phyloP scores from a whole-genome alignment of 2,888 invertebrate species.

The Sympetrum striolatum region DNA sequence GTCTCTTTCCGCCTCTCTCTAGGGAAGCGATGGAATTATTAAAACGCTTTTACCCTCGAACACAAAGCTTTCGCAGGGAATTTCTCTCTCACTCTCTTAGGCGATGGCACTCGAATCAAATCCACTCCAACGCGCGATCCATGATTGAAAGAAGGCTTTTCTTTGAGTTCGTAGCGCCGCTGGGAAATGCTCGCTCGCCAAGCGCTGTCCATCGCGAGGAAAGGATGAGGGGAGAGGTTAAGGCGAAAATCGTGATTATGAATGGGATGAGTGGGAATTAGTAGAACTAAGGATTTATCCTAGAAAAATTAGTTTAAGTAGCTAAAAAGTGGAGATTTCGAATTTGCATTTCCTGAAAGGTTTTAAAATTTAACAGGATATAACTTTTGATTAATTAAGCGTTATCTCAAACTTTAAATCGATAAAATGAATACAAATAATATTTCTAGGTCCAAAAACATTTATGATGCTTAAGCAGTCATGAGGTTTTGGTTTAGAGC shows the following conservation, averaged over 20 bases:
- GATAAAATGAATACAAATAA: too few species aligned
- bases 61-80: neutral
- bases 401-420: too few species aligned
- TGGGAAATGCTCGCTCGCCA: neutral
- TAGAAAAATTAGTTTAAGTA: too few species aligned
- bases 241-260: neutral
- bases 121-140: neutral
- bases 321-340: too few species aligned
- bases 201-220: neutral
- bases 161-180: neutral
- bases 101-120: neutral
- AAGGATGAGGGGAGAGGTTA: neutral
- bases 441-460: too few species aligned
- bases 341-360: too few species aligned
- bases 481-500: too few species aligned
- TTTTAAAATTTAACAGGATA: too few species aligned
- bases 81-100: neutral
- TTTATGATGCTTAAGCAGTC: too few species aligned
- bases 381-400: too few species aligned
- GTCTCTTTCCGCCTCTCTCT: neutral
- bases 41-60: neutral
- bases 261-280: too few species aligned
- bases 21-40: conserved; percentile 19
- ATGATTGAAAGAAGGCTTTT: neutral
- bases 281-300: too few species aligned